These are phyloP conservation scores for Lordiphosa stackelbergi DNA, from an alignment of 1,140 invertebrate species.

Conservation along the genomic window DNA sequence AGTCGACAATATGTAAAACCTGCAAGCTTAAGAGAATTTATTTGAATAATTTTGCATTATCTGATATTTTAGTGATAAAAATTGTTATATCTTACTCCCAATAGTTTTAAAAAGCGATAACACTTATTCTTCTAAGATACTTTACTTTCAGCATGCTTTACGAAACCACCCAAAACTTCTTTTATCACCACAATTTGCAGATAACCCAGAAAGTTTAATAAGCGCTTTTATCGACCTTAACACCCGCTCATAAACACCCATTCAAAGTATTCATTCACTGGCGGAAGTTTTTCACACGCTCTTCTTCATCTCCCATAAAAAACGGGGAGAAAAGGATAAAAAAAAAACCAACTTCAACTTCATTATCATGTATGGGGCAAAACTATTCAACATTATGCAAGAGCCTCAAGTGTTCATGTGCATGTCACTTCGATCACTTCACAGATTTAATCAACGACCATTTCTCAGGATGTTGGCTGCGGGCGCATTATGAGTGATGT, in stretches of 20 bases:
- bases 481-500: constrained; percentile 53
- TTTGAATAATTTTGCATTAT: too few species aligned
- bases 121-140: background rate
- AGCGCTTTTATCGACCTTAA: constrained; percentile 16
- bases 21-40: too few species aligned
- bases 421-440: constrained; percentile 57
- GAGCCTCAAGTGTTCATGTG: constrained; percentile 47
- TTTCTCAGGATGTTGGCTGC: constrained; percentile 29
- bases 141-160: background rate
- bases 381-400: constrained; percentile 36
- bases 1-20: too few species aligned
- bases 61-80: too few species aligned
- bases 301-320: constrained; percentile 12
- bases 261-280: constrained; percentile 21
- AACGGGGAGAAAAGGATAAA: constrained; percentile 11
- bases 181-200: background rate
- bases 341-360: constrained; percentile 28
- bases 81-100: too few species aligned
- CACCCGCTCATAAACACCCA: constrained; percentile 11
- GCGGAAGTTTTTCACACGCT: constrained; percentile 47
- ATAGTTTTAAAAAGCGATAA: too few species aligned
- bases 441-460: constrained; percentile 50
- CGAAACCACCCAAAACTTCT: background rate
- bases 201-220: constrained; percentile 16
- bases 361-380: constrained; percentile 34